Evolutionary conservation across 2,888 invertebrate genomes (phyloP).

Genomic region (Sturmia bella): DNA sequence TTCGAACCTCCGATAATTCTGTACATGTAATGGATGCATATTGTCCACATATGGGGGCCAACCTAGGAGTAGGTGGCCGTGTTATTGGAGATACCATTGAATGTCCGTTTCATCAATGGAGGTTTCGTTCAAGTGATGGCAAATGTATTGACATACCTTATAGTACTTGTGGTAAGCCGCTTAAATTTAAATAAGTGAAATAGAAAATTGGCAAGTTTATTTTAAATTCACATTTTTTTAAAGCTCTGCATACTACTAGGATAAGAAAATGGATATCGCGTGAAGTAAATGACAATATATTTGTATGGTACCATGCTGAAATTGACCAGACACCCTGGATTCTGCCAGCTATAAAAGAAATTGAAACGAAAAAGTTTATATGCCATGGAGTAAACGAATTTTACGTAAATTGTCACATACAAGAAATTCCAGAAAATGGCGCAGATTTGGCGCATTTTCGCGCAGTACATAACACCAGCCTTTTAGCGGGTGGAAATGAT

Average conservation of each 20-base stretch:
- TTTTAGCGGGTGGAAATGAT: slow-evolving; percentile 83
- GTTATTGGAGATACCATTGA: slow-evolving; percentile 90
- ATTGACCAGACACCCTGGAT: slow-evolving; percentile 87
- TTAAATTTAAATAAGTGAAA: not conserved
- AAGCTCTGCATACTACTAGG: slow-evolving; percentile 87
- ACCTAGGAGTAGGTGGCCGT: slow-evolving; percentile 90
- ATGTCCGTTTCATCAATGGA: slow-evolving; percentile 96
- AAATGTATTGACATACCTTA: slow-evolving; percentile 89
- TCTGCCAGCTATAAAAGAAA: slow-evolving; percentile 84
- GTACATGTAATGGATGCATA: slow-evolving; percentile 91
- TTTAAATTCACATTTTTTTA: not conserved
- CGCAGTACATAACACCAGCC: slow-evolving; percentile 87
- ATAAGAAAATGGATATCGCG: slow-evolving; percentile 86
- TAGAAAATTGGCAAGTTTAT: too few species aligned
- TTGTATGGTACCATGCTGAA: slow-evolving; percentile 92
- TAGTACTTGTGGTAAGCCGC: slow-evolving; percentile 82
- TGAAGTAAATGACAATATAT: slow-evolving; percentile 89
- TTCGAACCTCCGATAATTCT: slow-evolving; percentile 85
- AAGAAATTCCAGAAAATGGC: slow-evolving; percentile 93
- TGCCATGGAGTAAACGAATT: slow-evolving; percentile 91
- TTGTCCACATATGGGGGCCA: slow-evolving; percentile 95
- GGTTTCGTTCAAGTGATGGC: slow-evolving; percentile 89
- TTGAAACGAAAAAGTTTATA: slow-evolving; percentile 84
- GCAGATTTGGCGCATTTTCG: slow-evolving; percentile 91
- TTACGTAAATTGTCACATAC: slow-evolving; percentile 88